Conservation (phyloP, 2,797 vertebrate species). For the Acrossocheilus fasciatus region DNA sequence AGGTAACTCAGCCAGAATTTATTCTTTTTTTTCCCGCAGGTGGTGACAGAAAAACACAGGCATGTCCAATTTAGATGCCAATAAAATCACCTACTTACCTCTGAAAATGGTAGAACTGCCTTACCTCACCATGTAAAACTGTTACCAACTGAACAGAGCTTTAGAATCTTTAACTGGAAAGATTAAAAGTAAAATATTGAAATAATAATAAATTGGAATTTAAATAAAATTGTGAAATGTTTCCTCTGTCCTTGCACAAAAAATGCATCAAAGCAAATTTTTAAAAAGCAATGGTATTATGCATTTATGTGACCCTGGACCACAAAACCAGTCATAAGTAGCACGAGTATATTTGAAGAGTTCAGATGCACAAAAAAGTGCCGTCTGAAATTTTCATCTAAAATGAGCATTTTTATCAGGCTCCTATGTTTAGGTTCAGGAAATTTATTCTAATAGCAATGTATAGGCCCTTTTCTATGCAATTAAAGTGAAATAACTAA, state of each 20-base stretch:
- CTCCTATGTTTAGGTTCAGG: too few relatives aligned
- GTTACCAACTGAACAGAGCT: neutral
- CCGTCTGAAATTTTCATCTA: too few relatives aligned
- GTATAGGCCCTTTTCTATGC: too few relatives aligned
- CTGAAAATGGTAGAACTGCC: neutral
- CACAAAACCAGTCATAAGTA: too few relatives aligned
- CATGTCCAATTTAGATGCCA: neutral
- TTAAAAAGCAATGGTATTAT: constrained; percentile 9
- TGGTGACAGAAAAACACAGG: constrained; percentile 15
- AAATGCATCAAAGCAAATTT: neutral
- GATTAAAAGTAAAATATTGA: neutral
- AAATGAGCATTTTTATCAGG: too few relatives aligned
- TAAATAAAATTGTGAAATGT: neutral
- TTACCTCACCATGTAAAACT: neutral
- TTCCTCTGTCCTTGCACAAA: neutral
- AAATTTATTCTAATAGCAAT: too few relatives aligned
- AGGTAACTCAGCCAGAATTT: neutral
- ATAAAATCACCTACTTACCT: neutral
- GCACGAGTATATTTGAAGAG: too few relatives aligned
- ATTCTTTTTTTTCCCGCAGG: neutral
- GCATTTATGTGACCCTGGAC: too few relatives aligned
- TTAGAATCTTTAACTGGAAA: neutral
- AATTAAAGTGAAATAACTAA: too few relatives aligned
- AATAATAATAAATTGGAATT: neutral
- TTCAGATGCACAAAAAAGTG: too few relatives aligned